phyloP scores from a whole-genome alignment of 2,113 vertebrate genomes.

The Percina caprodes region DNA sequence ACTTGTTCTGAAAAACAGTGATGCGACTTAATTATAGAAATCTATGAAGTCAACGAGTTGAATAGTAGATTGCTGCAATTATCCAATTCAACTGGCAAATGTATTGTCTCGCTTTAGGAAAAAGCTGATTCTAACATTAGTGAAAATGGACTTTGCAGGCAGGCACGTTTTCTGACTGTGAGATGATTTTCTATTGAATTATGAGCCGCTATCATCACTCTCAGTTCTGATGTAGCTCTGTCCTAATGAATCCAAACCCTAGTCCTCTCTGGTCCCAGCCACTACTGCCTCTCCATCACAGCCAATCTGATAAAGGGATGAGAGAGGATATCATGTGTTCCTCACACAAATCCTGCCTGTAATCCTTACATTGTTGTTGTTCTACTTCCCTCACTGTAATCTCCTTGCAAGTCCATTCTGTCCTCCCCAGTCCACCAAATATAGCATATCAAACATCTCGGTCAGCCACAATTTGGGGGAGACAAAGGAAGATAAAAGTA shows the following conservation, averaged over 20 bases:
- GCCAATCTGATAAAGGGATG: slow-evolving; percentile 83
- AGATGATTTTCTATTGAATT: slow-evolving; percentile 57
- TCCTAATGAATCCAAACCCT: slow-evolving; percentile 72
- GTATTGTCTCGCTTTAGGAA: slow-evolving; percentile 10
- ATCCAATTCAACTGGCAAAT: slow-evolving; percentile 40
- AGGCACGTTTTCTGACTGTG: slow-evolving; percentile 39
- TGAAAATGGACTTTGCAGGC: slow-evolving; percentile 20
- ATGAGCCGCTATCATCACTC: slow-evolving; percentile 48
- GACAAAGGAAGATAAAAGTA: slow-evolving; percentile 42
- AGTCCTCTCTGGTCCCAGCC: slow-evolving; percentile 52
- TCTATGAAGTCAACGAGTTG: slow-evolving; percentile 9
- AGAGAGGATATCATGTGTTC: slow-evolving; percentile 81
- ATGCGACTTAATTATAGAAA: slow-evolving; percentile 27
- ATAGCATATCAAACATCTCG: slow-evolving; percentile 49
- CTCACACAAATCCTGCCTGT: slow-evolving; percentile 84
- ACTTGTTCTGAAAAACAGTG: slow-evolving; percentile 10
- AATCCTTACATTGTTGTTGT: slow-evolving; percentile 83
- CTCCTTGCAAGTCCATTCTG: slow-evolving; percentile 68
- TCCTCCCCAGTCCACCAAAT: slow-evolving; percentile 45
- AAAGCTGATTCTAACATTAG: slow-evolving; percentile 9
- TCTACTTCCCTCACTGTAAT: slow-evolving; percentile 77
- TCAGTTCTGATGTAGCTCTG: slow-evolving; percentile 53
- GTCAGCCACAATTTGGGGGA: slow-evolving; percentile 31
- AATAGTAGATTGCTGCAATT: slow-evolving; percentile 39
- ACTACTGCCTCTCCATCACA: slow-evolving; percentile 67